Percentiles rank a stretch among this genome's conserved stretches.
Evolutionary conservation across 2,888 invertebrate genomes (phyloP).

Genomic region (Eulithis testata): DNA sequence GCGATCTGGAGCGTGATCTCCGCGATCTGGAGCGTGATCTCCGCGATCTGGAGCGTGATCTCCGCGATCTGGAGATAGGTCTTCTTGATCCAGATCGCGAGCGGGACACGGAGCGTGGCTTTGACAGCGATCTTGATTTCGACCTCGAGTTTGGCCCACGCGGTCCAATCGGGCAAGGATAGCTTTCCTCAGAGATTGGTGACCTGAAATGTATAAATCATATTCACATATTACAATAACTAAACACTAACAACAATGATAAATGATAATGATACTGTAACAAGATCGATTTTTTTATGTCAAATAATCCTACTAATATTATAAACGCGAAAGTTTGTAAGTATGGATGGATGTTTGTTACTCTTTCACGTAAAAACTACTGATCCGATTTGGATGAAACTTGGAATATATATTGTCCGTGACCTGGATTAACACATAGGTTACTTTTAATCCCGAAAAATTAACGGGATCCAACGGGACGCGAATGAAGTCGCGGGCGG

Average conservation of each 20-base stretch:
- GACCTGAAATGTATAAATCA: conserved; percentile 45
- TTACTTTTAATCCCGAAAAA: no score
- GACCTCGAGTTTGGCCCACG: conserved; percentile 60
- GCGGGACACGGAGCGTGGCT: conserved; percentile 42
- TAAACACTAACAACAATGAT: no score
- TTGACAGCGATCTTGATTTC: conserved; percentile 42
- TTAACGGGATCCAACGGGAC: no score
- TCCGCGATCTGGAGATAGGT: conserved; percentile 54
- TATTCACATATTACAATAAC: neutral
- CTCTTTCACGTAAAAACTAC: no score
- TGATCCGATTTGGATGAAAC: no score
- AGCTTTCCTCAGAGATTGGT: conserved; percentile 49
- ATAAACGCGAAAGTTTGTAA: no score
- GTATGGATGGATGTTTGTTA: no score
- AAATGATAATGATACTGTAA: no score
- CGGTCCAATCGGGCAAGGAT: conserved; percentile 64
- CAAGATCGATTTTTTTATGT: neutral
- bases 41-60: conserved; percentile 53
- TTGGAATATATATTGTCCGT: no score
- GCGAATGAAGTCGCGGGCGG: no score
- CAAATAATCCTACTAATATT: no score
- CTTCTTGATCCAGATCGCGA: conserved; percentile 44
- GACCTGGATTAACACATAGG: no score
- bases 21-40: conserved; percentile 49
- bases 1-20: conserved; percentile 49